These are phyloP conservation scores for Grus americana DNA, from an alignment of 2,113 vertebrate species.

Conservation along the genomic window DNA sequence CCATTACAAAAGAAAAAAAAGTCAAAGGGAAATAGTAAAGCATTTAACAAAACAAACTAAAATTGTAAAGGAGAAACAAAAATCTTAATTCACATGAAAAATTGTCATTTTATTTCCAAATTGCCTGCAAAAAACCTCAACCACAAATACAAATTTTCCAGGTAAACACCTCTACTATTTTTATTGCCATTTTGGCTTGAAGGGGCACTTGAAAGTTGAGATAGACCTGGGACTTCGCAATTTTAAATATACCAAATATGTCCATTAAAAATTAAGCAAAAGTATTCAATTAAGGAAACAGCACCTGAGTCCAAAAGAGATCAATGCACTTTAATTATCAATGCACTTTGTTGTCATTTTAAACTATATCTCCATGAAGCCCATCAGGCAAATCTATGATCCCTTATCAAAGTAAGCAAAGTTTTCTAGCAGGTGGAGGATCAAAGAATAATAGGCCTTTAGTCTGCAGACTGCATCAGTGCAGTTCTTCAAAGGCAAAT, in stretches of 20 bases:
- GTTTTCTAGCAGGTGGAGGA: neutral
- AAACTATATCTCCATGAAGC: neutral
- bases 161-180: neutral
- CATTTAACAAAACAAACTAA: neutral
- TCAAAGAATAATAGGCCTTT: conserved; percentile 13
- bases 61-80: neutral
- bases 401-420: neutral
- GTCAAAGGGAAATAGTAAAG: neutral
- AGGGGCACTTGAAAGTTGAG: neutral
- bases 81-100: neutral
- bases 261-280: neutral
- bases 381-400: neutral
- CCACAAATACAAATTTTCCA: neutral
- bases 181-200: neutral
- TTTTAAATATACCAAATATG: neutral
- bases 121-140: neutral
- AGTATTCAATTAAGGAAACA: neutral
- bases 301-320: neutral
- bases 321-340: neutral
- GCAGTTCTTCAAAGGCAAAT: conserved; percentile 2
- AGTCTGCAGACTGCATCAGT: neutral
- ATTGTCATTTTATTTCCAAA: neutral
- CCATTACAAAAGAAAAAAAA: neutral
- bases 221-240: neutral
- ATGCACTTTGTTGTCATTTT: conserved; percentile 20